phyloP scores from a whole-genome alignment of 2,888 invertebrate genomes.

The Cryptocheilus praepositus region DNA sequence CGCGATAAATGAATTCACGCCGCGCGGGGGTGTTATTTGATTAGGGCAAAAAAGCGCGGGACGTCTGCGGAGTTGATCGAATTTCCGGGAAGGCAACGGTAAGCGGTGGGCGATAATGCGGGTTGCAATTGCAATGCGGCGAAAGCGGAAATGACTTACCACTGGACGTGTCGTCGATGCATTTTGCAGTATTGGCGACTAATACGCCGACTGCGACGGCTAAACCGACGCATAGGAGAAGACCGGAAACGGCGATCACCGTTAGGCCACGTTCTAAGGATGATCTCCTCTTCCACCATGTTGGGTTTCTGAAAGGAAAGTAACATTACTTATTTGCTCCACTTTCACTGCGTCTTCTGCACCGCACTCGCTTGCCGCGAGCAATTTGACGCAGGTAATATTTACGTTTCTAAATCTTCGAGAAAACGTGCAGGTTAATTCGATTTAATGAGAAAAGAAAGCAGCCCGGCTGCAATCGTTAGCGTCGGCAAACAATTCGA shows the following conservation, averaged over 20 bases:
- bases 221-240: slow-evolving; percentile 80
- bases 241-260: slow-evolving; percentile 79
- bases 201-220: slow-evolving; percentile 76
- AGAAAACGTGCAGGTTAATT: too few relatives aligned
- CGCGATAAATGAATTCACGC: too few relatives aligned
- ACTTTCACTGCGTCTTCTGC: too few relatives aligned
- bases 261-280: slow-evolving; percentile 84
- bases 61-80: neutral
- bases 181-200: slow-evolving; percentile 57
- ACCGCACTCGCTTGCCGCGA: too few relatives aligned
- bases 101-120: neutral
- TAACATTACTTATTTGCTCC: neutral
- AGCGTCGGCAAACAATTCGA: too few relatives aligned
- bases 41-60: neutral
- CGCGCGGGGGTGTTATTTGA: neutral
- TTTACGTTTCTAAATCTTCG: too few relatives aligned
- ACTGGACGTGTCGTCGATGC: slow-evolving; percentile 44
- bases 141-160: slow-evolving; percentile 52
- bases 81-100: slow-evolving; percentile 1
- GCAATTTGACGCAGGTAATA: too few relatives aligned
- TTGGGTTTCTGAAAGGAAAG: slow-evolving; percentile 81
- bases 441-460: too few relatives aligned
- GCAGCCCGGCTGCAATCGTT: too few relatives aligned
- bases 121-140: slow-evolving; percentile 5
- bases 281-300: slow-evolving; percentile 88